Percentiles rank a stretch among this genome's conserved stretches.
phyloP scores from a whole-genome alignment of 2,888 invertebrate species.

The Rambutsinella grinnellia region DNA sequence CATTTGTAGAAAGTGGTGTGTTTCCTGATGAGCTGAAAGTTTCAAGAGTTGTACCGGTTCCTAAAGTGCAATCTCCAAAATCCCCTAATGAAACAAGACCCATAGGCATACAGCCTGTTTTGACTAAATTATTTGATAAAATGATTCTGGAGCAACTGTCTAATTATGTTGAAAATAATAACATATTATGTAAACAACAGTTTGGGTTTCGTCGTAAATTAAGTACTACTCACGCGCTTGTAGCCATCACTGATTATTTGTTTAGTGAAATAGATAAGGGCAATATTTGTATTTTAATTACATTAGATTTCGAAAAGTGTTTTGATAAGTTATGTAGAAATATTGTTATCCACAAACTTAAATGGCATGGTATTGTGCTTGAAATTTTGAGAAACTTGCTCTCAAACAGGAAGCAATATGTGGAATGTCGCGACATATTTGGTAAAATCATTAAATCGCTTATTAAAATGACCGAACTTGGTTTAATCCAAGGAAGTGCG shows the following conservation, averaged over 20 bases:
- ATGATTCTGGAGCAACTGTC: no score
- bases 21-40: conserved; percentile 18
- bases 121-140: conserved; percentile 28
- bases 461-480: no score
- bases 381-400: no score
- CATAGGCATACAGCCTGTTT: conserved; percentile 20
- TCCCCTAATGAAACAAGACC: conserved; percentile 18
- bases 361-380: conserved; percentile 43
- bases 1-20: neutral
- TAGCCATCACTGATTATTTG: conserved; percentile 26
- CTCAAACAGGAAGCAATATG: neutral
- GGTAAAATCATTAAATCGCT: no score
- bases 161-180: conserved; percentile 6
- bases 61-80: conserved; percentile 14
- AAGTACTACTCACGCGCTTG: conserved; percentile 14
- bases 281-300: conserved; percentile 27
- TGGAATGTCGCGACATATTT: neutral
- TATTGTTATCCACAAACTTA: conserved; percentile 20
- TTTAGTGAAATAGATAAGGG: conserved; percentile 17
- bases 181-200: conserved; percentile 21
- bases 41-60: conserved; percentile 23
- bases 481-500: conserved; percentile 15
- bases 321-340: conserved; percentile 31
- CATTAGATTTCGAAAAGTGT: conserved; percentile 33
- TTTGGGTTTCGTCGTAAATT: conserved; percentile 25